A percentile compares a stretch with the other conserved stretches of the same genome.
Conservation (phyloP, 2,888 invertebrate species). For the Nomada flava region DNA sequence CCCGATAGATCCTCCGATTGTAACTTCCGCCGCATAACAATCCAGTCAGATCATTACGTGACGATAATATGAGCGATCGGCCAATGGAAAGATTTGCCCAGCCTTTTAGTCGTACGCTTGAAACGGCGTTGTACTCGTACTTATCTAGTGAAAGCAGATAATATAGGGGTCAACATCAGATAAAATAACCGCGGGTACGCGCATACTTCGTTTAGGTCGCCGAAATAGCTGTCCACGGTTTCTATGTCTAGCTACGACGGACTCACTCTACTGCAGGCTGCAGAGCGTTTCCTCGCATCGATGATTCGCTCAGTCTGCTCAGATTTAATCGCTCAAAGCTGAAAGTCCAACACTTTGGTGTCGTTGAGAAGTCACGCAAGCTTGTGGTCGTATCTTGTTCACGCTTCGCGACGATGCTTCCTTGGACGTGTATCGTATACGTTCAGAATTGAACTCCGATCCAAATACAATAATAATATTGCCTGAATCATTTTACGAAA, state of each 20-base stretch:
- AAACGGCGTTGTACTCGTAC: background rate
- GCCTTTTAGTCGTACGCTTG: background rate
- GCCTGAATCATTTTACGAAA: background rate
- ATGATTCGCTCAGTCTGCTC: conserved; percentile 4
- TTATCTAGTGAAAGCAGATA: background rate
- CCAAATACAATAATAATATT: background rate
- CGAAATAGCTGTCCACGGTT: background rate
- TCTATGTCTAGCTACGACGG: background rate
- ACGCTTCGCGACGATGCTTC: background rate
- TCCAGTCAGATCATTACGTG: conserved; percentile 27
- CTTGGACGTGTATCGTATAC: background rate
- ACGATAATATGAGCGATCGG: conserved; percentile 15
- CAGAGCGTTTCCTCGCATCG: background rate
- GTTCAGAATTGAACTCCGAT: background rate
- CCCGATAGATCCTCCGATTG: conserved; percentile 23
- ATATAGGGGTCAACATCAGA: background rate
- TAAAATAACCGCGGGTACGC: background rate
- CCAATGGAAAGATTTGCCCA: conserved; percentile 39
- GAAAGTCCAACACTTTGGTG: conserved; percentile 33
- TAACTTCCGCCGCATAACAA: conserved; percentile 32
- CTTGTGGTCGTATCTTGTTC: conserved; percentile 27
- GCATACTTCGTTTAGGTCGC: background rate
- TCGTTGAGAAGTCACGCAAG: background rate
- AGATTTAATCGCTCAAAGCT: conserved; percentile 22
- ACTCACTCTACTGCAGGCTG: background rate